Evolutionary conservation across 2,888 invertebrate genomes (phyloP).

Genomic region (Gisinianus flammeolus): DNA sequence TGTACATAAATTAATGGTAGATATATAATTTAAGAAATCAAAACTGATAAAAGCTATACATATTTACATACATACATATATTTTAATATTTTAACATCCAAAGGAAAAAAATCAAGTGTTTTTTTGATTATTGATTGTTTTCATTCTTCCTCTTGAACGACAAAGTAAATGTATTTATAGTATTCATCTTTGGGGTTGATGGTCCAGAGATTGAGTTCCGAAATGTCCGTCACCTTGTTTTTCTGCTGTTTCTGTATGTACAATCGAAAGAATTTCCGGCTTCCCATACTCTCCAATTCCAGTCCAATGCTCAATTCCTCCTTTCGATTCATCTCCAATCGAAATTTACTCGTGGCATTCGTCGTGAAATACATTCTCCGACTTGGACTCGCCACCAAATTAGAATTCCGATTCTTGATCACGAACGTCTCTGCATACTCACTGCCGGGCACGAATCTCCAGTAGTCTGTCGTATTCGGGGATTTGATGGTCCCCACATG

Average conservation of each 20-base stretch:
- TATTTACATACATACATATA: too few relatives aligned
- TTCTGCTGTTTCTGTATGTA: conserved; percentile 27
- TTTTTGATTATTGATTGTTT: too few relatives aligned
- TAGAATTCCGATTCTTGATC: conserved; percentile 11
- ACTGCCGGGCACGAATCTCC: conserved; percentile 24
- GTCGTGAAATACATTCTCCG: conserved; percentile 28
- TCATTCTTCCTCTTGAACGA: conserved; percentile 2
- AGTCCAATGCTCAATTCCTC: conserved; percentile 27
- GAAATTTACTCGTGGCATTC: conserved; percentile 12
- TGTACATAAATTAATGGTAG: too few relatives aligned
- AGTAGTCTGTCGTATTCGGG: conserved; percentile 20
- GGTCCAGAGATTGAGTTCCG: conserved; percentile 36
- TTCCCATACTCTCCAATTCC: conserved; percentile 15
- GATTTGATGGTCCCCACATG: conserved; percentile 22
- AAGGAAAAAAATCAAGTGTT: too few relatives aligned
- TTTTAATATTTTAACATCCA: too few relatives aligned
- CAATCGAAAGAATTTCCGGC: conserved; percentile 28
- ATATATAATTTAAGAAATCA: too few relatives aligned
- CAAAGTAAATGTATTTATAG: conserved; percentile 24
- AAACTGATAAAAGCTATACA: too few relatives aligned
- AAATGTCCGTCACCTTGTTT: neutral
- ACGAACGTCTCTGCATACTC: conserved; percentile 25
- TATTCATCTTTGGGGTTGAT: conserved; percentile 37
- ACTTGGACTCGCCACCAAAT: conserved; percentile 28
- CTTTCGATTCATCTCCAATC: conserved; percentile 26